Evolutionary conservation across 2,113 vertebrate species (phyloP), one percentile per base, ranked within the genome.

Genomic region (Dermatemys mawii): DNA sequence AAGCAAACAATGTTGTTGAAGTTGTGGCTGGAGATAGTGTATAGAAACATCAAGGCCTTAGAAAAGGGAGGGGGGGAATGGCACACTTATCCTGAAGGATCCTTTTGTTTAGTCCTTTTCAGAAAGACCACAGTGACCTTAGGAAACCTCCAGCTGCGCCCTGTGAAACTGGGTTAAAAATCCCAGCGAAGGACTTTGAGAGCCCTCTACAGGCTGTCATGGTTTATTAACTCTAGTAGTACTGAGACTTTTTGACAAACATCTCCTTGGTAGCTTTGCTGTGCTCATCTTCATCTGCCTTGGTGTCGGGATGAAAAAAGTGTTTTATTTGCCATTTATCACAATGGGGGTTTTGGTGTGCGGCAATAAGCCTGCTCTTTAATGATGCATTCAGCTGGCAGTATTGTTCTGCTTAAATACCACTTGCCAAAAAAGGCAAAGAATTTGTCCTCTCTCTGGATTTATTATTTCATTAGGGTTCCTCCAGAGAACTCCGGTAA

Each of bases 81-180:
- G 89, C 95, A 88, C 5, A 26, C 86, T 95, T 96, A 97, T 95
- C 92, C 92, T 98, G 97, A 98, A 98, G 95, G 94, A 97, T 97
- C 95, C 98, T 97, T 98, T 98, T 98, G 98, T 98, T 98, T 82
- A 89, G 93, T 93, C 70, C 97, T 97, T 98, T 97, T 97, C 96
- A 98, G 98, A 97, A 98, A 97, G 97, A 98, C 98, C 98, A 98
- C 97, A 86, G 92, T 99, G 99, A 99, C 99, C 99, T 98, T 97
- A 98, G 97, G 98, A 98, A 98, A 98, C 97, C 97, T 97, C 95
- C 97, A 98, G 98, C 98, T 98, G 97, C 98, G 96, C 98, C 97
- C 97, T 14, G 90, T 26, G 96, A 84, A 97, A 91, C 78, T 87
- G 87, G 96, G 90, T 95, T 95, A 94, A 75, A 50, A 81, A 94